Percentiles rank a stretch among this genome's conserved stretches.
These are phyloP conservation scores for Eurois occulta DNA, from an alignment of 2,888 invertebrate species.

Conservation along the genomic window DNA sequence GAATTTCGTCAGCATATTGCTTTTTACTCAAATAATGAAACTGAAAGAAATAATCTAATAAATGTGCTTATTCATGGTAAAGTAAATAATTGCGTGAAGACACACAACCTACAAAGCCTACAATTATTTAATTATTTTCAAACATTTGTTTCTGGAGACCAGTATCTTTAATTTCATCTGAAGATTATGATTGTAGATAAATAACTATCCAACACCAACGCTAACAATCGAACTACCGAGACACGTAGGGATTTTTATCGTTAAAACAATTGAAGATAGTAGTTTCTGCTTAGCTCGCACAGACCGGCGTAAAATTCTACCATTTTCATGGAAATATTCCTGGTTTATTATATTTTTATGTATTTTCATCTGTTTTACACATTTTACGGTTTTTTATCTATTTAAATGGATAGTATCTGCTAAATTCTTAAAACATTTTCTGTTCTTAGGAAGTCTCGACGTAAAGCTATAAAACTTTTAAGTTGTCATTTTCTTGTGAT, in stretches of 20 bases:
- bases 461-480: neutral
- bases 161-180: slow-evolving; percentile 26
- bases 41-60: neutral
- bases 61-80: neutral
- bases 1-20: neutral
- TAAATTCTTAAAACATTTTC: neutral
- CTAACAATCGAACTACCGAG: neutral
- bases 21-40: neutral
- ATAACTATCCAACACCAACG: slow-evolving; percentile 20
- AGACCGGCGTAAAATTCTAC: neutral
- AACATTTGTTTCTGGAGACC: neutral
- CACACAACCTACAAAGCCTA: neutral
- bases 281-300: neutral
- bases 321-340: neutral
- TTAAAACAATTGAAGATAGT: slow-evolving; percentile 13
- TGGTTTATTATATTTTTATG: slow-evolving; percentile 10
- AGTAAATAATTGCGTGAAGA: neutral
- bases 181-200: slow-evolving; percentile 32
- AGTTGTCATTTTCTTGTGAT: neutral
- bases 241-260: neutral
- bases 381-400: neutral
- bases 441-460: neutral
- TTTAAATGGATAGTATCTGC: neutral
- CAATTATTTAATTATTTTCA: neutral
- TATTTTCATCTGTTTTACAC: neutral